Evolutionary conservation across 2,797 vertebrate genomes (phyloP).

Genomic region (Anabacerthia variegaticeps): DNA sequence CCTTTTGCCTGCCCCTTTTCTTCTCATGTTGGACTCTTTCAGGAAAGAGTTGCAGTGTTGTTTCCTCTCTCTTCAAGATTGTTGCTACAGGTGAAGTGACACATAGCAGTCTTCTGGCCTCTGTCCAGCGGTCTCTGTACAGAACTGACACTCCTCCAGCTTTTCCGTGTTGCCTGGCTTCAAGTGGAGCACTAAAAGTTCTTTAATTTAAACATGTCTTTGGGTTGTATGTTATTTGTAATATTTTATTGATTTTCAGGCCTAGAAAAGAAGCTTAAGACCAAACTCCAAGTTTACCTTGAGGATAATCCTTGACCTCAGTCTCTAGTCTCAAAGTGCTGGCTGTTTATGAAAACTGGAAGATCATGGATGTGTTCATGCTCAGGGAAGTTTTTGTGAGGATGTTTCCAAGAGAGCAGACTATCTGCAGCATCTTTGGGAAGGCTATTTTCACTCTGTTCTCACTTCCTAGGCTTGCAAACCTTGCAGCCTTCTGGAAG

Average conservation of each 20-base stretch:
- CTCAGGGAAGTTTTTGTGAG: neutral
- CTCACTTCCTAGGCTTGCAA: neutral
- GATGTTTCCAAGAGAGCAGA: neutral
- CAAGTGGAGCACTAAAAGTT: neutral
- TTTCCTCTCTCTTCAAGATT: neutral
- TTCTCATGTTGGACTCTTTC: neutral
- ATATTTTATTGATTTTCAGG: neutral
- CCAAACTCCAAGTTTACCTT: neutral
- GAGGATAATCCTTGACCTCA: neutral
- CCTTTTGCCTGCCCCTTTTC: neutral
- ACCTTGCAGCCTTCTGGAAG: neutral
- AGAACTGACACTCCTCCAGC: neutral
- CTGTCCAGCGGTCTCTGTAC: neutral
- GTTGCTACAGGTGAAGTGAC: neutral
- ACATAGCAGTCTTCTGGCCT: neutral
- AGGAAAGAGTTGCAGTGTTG: neutral
- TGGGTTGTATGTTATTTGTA: neutral
- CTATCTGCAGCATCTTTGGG: neutral
- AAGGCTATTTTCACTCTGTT: neutral
- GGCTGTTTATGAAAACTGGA: neutral
- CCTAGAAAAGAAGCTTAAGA: neutral
- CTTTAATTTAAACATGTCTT: neutral
- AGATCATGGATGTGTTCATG: neutral
- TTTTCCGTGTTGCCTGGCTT: neutral
- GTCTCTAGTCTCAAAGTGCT: neutral